Percentiles rank a stretch among this genome's conserved stretches.
Conservation (phyloP, 2,113 vertebrate species). For the Zapus hudsonius region DNA sequence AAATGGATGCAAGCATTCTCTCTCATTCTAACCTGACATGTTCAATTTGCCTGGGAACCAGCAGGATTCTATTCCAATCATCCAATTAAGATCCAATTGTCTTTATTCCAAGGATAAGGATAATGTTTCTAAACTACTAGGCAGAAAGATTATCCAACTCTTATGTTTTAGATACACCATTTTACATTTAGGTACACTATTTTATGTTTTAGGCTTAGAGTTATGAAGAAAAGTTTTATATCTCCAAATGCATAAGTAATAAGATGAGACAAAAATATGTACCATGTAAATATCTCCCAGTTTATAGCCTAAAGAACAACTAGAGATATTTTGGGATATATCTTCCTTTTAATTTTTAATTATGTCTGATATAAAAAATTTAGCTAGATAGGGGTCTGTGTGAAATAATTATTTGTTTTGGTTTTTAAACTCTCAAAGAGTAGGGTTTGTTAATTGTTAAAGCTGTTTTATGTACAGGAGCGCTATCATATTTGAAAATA, state of each 20-base stretch:
- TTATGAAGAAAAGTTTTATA: constrained; percentile 35
- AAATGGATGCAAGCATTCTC: constrained; percentile 54
- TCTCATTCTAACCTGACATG: constrained; percentile 43
- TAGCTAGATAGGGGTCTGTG: neutral
- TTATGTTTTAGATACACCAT: constrained; percentile 29
- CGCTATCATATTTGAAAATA: neutral
- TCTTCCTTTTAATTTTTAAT: constrained; percentile 40
- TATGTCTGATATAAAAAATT: constrained; percentile 16
- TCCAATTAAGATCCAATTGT: neutral
- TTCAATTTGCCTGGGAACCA: constrained; percentile 53
- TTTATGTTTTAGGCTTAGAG: neutral
- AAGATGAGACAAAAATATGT: neutral
- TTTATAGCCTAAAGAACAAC: neutral
- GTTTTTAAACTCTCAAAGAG: neutral
- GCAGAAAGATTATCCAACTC: constrained; percentile 37
- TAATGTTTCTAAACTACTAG: constrained; percentile 47
- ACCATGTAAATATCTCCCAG: neutral
- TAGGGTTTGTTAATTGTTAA: constrained; percentile 23
- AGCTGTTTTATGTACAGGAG: neutral
- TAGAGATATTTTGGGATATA: neutral
- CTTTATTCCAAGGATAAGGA: constrained; percentile 60
- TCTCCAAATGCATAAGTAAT: neutral
- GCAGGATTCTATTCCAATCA: constrained; percentile 33
- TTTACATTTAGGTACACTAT: no score
- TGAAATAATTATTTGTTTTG: neutral